These are phyloP conservation scores for Procambarus clarkii DNA, from an alignment of 1,140 invertebrate genomes.

Conservation along the genomic window DNA sequence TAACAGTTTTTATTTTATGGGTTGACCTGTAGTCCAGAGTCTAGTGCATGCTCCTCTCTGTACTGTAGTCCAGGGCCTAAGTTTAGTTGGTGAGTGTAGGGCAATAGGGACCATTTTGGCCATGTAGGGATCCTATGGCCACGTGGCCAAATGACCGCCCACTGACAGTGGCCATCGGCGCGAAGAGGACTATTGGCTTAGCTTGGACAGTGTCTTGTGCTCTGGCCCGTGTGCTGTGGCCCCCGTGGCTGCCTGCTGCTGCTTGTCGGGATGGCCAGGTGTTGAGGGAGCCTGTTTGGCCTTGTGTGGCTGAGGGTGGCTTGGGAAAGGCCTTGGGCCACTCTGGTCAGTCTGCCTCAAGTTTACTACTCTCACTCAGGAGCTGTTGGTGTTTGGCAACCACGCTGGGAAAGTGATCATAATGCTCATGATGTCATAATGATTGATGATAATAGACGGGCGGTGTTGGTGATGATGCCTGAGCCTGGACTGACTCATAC, in stretches of 20 bases:
- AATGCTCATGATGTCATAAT: slow-evolving; percentile 42
- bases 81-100: slow-evolving; percentile 46
- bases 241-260: slow-evolving; percentile 47
- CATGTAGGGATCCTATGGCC: slow-evolving; percentile 31
- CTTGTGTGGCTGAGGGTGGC: slow-evolving; percentile 51
- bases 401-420: slow-evolving; percentile 44
- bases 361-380: slow-evolving; percentile 49
- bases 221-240: slow-evolving; percentile 42
- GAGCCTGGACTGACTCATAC: slow-evolving; percentile 59
- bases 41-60: slow-evolving; percentile 60
- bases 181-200: slow-evolving; percentile 50
- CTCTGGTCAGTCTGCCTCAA: slow-evolving; percentile 37
- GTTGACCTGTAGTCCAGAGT: slow-evolving; percentile 44
- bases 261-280: slow-evolving; percentile 54
- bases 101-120: slow-evolving; percentile 41
- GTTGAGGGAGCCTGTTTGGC: slow-evolving; percentile 30
- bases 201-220: slow-evolving; percentile 57
- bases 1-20: slow-evolving; percentile 22
- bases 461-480: slow-evolving; percentile 52
- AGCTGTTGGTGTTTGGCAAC: slow-evolving; percentile 34
- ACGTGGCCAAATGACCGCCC: slow-evolving; percentile 55
- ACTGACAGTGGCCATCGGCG: slow-evolving; percentile 12
- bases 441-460: slow-evolving; percentile 43
- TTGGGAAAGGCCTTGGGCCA: slow-evolving; percentile 41
- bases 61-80: slow-evolving; percentile 60